A percentile compares a stretch with the other conserved stretches of the same genome.
phyloP scores from a whole-genome alignment of 1,140 invertebrate genomes.

The Dreissena polymorpha region DNA sequence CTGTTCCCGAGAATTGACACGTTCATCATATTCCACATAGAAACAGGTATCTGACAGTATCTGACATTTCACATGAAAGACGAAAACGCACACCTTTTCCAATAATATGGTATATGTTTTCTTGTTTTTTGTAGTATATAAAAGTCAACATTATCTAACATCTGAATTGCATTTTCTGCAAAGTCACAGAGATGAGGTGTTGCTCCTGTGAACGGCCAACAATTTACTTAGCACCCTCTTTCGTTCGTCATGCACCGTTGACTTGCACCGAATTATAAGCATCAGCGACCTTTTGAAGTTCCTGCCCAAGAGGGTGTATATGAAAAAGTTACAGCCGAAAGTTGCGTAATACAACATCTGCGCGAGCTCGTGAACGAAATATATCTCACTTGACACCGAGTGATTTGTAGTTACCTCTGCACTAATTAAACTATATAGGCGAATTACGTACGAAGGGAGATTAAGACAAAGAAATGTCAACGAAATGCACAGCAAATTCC shows the following conservation, averaged over 20 bases:
- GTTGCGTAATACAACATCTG: slow-evolving; percentile 39
- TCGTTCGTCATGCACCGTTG: background rate
- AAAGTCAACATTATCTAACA: no score
- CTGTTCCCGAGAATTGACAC: no score
- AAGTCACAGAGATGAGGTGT: no score
- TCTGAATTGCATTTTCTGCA: no score
- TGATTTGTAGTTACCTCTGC: background rate
- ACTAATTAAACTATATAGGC: slow-evolving; percentile 68
- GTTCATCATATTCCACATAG: no score
- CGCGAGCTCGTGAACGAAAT: slow-evolving; percentile 39
- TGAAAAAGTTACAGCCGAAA: slow-evolving; percentile 47
- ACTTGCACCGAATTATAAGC: slow-evolving; percentile 3
- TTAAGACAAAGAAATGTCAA: slow-evolving; percentile 89
- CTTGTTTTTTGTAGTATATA: no score
- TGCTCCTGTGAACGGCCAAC: no score
- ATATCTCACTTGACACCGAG: background rate
- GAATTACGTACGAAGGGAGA: slow-evolving; percentile 82
- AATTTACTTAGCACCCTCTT: no score
- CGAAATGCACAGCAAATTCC: slow-evolving; percentile 91
- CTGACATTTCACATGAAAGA: no score
- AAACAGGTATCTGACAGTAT: no score
- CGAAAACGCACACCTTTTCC: no score
- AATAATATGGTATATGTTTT: no score
- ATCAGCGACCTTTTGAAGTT: slow-evolving; percentile 34
- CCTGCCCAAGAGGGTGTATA: slow-evolving; percentile 44